A percentile compares a stretch with the other conserved stretches of the same genome.
Evolutionary conservation across 2,888 invertebrate genomes (phyloP).

Genomic region (Caenorhabditis panamensis): DNA sequence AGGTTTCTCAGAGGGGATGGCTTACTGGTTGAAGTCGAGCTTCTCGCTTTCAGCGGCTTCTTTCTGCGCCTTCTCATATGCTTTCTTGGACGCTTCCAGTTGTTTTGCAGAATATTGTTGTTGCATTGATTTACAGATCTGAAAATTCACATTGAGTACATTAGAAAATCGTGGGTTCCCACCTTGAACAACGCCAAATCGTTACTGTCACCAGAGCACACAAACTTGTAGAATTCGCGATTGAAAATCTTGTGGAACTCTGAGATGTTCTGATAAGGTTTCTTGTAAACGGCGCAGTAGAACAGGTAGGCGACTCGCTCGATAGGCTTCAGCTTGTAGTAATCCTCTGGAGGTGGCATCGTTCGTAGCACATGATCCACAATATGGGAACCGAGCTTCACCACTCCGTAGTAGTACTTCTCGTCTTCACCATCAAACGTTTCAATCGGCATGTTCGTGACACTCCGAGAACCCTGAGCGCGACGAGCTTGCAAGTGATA

Average conservation of each 20-base stretch:
- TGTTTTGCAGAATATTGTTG: slow-evolving; percentile 53
- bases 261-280: slow-evolving; percentile 52
- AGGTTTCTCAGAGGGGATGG: not conserved
- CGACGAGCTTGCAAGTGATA: slow-evolving; percentile 41
- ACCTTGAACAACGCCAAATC: slow-evolving; percentile 63
- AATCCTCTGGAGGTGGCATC: slow-evolving; percentile 59
- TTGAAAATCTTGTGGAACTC: slow-evolving; percentile 67
- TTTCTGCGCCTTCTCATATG: slow-evolving; percentile 53
- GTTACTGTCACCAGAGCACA: slow-evolving; percentile 56
- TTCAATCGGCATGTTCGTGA: slow-evolving; percentile 26
- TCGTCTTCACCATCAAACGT: slow-evolving; percentile 50
- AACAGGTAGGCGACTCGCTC: slow-evolving; percentile 65
- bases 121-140: slow-evolving; percentile 63
- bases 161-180: no score
- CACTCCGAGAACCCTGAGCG: slow-evolving; percentile 57
- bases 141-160: slow-evolving; percentile 8
- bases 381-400: slow-evolving; percentile 46
- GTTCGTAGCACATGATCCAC: slow-evolving; percentile 50
- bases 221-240: slow-evolving; percentile 64
- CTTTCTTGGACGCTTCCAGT: slow-evolving; percentile 44
- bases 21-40: slow-evolving; percentile 54
- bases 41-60: slow-evolving; percentile 49
- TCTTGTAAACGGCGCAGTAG: slow-evolving; percentile 64
- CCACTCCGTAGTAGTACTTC: slow-evolving; percentile 63
- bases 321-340: slow-evolving; percentile 48